A percentile compares a stretch with the other conserved stretches of the same genome.
Evolutionary conservation across 2,113 vertebrate genomes (phyloP).

Genomic region (Talpa occidentalis): DNA sequence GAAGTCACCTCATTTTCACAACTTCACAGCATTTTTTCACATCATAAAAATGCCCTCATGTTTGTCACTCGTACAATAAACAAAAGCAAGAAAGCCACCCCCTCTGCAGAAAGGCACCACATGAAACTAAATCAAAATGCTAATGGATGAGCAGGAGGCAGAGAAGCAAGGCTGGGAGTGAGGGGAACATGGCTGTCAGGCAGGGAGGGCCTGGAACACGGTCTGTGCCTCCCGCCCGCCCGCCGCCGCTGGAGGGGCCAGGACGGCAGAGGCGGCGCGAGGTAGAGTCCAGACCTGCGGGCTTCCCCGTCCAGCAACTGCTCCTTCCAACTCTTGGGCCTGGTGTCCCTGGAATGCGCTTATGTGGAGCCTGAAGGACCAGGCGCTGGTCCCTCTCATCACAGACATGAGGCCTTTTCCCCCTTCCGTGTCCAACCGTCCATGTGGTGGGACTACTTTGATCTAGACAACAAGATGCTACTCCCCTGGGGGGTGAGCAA

Average conservation of each 20-base stretch:
- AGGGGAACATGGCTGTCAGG: not conserved
- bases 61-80: conserved; percentile 55
- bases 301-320: not conserved
- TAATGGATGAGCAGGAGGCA: not conserved
- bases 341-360: conserved; percentile 39
- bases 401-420: too few species aligned
- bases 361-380: conserved; percentile 7
- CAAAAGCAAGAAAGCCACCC: conserved; percentile 69
- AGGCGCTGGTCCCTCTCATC: too few species aligned
- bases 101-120: conserved; percentile 38
- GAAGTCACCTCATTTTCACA: conserved; percentile 54
- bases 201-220: not conserved
- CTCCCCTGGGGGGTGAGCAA: not conserved
- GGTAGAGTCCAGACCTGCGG: not conserved
- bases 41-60: conserved; percentile 51
- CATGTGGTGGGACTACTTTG: conserved; percentile 30
- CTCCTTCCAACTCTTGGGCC: conserved; percentile 13
- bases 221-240: not conserved
- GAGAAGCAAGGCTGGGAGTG: not conserved
- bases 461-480: conserved; percentile 4
- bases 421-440: not conserved
- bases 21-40: conserved; percentile 22
- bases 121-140: conserved; percentile 62
- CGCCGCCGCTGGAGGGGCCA: not conserved
- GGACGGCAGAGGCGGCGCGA: not conserved